These are phyloP conservation scores for Phymanthus crucifer DNA, from an alignment of 92 coral and sea anemone genomes.

Conservation along the genomic window DNA sequence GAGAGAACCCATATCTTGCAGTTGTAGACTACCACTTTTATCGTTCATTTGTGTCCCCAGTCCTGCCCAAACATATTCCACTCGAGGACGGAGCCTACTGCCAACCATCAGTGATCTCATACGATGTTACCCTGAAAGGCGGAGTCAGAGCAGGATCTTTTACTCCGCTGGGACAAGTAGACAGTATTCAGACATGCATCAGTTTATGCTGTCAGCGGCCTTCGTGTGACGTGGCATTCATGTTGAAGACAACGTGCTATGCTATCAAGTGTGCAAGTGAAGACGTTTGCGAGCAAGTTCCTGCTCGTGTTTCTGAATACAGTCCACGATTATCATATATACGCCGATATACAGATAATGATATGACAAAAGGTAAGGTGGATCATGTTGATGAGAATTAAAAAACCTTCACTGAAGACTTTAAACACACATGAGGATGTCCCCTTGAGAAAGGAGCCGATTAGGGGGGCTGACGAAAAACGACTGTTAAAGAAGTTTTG, in stretches of 20 bases:
- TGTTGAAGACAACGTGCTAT: slow-evolving; percentile 89
- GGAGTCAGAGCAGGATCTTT: slow-evolving; percentile 91
- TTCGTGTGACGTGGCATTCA: slow-evolving; percentile 89
- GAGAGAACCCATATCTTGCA: too few relatives aligned
- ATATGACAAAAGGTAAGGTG: slow-evolving; percentile 45
- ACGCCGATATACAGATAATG: slow-evolving; percentile 63
- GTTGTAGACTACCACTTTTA: neutral
- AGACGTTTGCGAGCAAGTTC: slow-evolving; percentile 85
- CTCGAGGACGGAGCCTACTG: slow-evolving; percentile 69
- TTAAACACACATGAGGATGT: too few relatives aligned
- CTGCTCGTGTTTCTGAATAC: slow-evolving; percentile 82
- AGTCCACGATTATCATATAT: slow-evolving; percentile 88
- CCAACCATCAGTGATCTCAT: slow-evolving; percentile 87
- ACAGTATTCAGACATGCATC: slow-evolving; percentile 87
- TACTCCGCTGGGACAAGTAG: slow-evolving; percentile 88
- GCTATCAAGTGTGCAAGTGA: slow-evolving; percentile 83
- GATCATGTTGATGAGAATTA: too few relatives aligned
- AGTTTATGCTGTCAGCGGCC: slow-evolving; percentile 81
- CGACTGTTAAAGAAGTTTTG: too few relatives aligned
- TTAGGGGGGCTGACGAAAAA: too few relatives aligned
- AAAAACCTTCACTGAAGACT: too few relatives aligned
- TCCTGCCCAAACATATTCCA: slow-evolving; percentile 67
- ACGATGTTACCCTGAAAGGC: slow-evolving; percentile 95
- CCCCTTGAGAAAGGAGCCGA: too few relatives aligned
- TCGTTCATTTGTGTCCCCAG: slow-evolving; percentile 32